Base-by-base conservation (phyloP, 2,113 vertebrate genomes). In the Regulus satrapa region DNA sequence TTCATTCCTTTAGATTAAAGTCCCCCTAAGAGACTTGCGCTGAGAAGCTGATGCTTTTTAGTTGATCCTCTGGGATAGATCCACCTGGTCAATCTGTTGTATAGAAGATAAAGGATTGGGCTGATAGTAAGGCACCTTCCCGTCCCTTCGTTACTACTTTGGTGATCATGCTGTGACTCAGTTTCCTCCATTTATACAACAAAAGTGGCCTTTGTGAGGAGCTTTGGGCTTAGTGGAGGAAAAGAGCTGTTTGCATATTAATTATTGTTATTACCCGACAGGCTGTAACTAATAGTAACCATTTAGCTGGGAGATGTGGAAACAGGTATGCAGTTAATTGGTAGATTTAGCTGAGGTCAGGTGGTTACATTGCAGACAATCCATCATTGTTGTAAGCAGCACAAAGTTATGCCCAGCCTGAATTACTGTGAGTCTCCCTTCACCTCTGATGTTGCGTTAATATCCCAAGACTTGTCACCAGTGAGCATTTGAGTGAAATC, bases 321-420 rank as follows among this genome's bases (percentile, higher is more conserved):
- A 95, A 87, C 81, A 92, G 76, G 88, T 95, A 96, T 63, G 76
- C 81, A 67, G 92, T 86, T 95, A 96, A 96, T 94, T 97, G 92
- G 89, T 64, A 91, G 92, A 94, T 93, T 96, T 92, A 94, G 86
- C 87, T 94, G 92, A 95, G 93, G 86, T 96, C 94, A 94, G 77
- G 67, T 84, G 89, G 94, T 93, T 93, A 51, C 36, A 55, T 2
- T 90, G 67, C 72, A 92, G 90, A 93, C 89, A 95, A 95, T 96
- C 71, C 92, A 95, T 97, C 94, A 92, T 59, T 95, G 54, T 77
- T 97, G 86, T 89, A 94, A 92, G 75, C 85, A 95, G 85, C 75
- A 59, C 23, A 49, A 94, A 95, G 86, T 92, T 94, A 64, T 83
- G 63, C 62, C 61, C 59, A 84, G 48, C n/a, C 25, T 91, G 90